Base-by-base conservation (phyloP, 2,797 vertebrate species). In the Novumbra hubbsi region DNA sequence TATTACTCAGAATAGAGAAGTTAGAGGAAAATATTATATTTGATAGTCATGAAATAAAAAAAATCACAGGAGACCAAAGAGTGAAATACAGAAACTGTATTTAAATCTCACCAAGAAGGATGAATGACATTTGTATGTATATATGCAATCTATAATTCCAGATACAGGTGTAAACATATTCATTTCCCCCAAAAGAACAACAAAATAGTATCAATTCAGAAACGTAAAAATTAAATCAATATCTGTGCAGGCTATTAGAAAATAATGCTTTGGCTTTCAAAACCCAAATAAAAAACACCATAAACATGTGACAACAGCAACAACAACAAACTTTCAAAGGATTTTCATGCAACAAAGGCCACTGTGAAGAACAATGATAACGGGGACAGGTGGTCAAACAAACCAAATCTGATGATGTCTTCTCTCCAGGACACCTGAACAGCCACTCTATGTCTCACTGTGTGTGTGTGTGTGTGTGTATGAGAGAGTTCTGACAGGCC, bases 81-180 rank as follows among this genome's bases (percentile, higher is more conserved):
- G n/a, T 52, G 60, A 76, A 73, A 73, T 65, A 73, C 5, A 73
- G 68, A 76, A 21, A 74, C 16, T 69, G 50, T 67, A 87, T 80
- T 77, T 81, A 85, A 87, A 84, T 87, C 71, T 70, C 83, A 79
- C 73, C 80, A 79, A 83, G 69, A 80, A 75, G 86, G 81, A 80
- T 85, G 81, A 88, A 88, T 89, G 86, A 92, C 92, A 92, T 90
- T 91, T 85, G 86, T 90, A 89, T 93, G 91, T 93, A 92, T 93
- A 92, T 91, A 91, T 88, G 91, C 84, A 92, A 92, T 93, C 85
- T 91, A 91, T 87, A 90, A 84, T 90, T 92, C 89, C 85, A 91
- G 90, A 89, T 93, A 93, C 91, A 93, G 83, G 86, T 93, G 92
- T 94, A 93, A 94, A 94, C 93, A 91, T 81, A 89, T 85, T 88